A percentile compares a stretch with the other conserved stretches of the same genome.
These are phyloP conservation scores for Montipora capricornis DNA, from an alignment of 64 coral and sea anemone genomes.

Conservation along the genomic window DNA sequence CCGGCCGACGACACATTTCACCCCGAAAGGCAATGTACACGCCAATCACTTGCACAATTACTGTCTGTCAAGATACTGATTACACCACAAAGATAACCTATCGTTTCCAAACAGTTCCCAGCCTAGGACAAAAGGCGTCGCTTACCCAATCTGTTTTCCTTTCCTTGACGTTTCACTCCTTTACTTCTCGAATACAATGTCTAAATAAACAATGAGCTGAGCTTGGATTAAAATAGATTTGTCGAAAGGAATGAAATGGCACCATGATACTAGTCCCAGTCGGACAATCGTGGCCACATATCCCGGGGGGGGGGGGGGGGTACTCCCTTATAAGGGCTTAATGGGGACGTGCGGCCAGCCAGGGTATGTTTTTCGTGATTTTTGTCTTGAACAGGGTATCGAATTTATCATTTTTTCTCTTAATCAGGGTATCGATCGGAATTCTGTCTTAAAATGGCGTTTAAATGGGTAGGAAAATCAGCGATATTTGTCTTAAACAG, in stretches of 20 bases:
- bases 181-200: slow-evolving; percentile 1
- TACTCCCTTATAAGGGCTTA: no score
- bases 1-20: slow-evolving; percentile 2
- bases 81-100: slow-evolving; percentile 64
- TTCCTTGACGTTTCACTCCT: slow-evolving; percentile 18
- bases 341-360: no score
- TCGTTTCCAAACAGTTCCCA: slow-evolving; percentile 50
- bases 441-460: no score
- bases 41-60: slow-evolving; percentile 53
- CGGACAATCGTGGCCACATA: slow-evolving; percentile 46
- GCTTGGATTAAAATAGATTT: not conserved
- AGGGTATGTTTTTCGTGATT: no score
- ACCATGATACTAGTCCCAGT: not conserved
- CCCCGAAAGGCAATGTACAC: slow-evolving; percentile 9
- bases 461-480: no score
- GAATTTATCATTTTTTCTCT: no score
- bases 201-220: slow-evolving; percentile 29
- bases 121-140: slow-evolving; percentile 19
- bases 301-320: not conserved
- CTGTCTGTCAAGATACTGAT: slow-evolving; percentile 54
- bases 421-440: no score
- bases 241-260: not conserved
- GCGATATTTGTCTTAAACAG: no score
- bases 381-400: no score
- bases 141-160: slow-evolving; percentile 39